Conservation (phyloP, 2,888 invertebrate genomes). For the Pycnomerus fuliginosus region DNA sequence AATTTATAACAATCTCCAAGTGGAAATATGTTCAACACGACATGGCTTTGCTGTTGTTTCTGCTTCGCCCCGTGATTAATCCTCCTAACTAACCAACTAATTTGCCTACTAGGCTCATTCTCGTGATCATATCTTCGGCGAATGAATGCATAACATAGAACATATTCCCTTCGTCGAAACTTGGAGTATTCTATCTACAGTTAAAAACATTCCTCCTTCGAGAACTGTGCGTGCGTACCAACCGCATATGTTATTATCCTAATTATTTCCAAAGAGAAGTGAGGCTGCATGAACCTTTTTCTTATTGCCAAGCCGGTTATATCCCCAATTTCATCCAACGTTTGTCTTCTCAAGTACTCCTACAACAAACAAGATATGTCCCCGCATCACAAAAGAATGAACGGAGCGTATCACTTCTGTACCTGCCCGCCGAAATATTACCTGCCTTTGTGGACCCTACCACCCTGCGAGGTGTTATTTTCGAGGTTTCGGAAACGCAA, state of each 20-base stretch:
- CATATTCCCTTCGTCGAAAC: not conserved
- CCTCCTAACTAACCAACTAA: conserved; percentile 26
- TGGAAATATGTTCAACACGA: conserved; percentile 29
- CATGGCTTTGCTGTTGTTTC: conserved; percentile 26
- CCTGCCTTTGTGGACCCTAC: conserved; percentile 17
- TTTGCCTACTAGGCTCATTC: conserved; percentile 25
- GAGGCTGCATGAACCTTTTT: conserved; percentile 27
- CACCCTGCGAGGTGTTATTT: conserved; percentile 11
- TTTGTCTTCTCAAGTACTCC: no score
- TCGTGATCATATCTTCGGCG: conserved; percentile 23
- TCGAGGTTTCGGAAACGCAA: conserved; percentile 11
- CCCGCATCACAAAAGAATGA: conserved; percentile 21
- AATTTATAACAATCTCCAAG: conserved; percentile 29
- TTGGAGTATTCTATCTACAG: not conserved
- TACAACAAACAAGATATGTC: no score
- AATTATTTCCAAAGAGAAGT: conserved; percentile 34
- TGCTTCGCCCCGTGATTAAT: conserved; percentile 23
- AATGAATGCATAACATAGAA: not conserved
- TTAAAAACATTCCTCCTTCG: not conserved
- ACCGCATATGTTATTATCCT: conserved; percentile 31
- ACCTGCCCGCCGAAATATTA: conserved; percentile 26
- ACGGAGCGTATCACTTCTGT: conserved; percentile 22
- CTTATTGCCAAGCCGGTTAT: no score
- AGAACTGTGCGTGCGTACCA: conserved; percentile 31
- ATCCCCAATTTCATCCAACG: no score